Evolutionary conservation across 2,113 vertebrate genomes (phyloP).

Genomic region (Hassar affinis): DNA sequence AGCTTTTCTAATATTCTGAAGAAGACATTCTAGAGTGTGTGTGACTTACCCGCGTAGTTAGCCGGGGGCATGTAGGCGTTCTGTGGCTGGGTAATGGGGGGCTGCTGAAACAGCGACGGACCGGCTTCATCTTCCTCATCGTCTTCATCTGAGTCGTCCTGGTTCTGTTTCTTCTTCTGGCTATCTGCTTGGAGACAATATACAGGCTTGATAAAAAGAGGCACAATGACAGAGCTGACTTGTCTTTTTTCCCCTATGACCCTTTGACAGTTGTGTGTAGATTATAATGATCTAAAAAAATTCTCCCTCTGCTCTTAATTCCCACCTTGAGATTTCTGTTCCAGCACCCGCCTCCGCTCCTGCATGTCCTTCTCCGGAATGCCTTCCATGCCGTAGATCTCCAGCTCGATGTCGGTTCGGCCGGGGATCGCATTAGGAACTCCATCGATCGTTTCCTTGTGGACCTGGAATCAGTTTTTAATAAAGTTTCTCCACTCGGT

Average conservation of each 20-base stretch:
- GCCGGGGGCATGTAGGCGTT: conserved; percentile 84
- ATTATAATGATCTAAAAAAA: too few relatives aligned
- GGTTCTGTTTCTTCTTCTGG: conserved; percentile 91
- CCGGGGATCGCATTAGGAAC: conserved; percentile 98
- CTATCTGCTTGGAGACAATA: conserved; percentile 72
- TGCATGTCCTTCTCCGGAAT: conserved; percentile 99
- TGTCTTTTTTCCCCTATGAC: neutral
- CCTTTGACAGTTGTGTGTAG: too few relatives aligned
- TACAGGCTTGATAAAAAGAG: neutral
- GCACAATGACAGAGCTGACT: neutral
- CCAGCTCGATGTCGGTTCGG: conserved; percentile 94
- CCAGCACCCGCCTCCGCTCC: conserved; percentile 88
- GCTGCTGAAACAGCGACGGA: conserved; percentile 82
- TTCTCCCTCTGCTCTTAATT: neutral
- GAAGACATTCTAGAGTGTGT: neutral
- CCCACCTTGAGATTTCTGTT: conserved; percentile 96
- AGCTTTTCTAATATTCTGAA: neutral
- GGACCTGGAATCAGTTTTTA: conserved; percentile 75
- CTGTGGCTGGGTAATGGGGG: conserved; percentile 83
- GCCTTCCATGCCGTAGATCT: conserved; percentile 99
- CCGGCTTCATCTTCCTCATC: conserved; percentile 93
- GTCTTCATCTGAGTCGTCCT: conserved; percentile 94
- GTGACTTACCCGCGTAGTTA: conserved; percentile 69
- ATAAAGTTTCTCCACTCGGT: too few relatives aligned
- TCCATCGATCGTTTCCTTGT: conserved; percentile 97